These are phyloP conservation scores for Podotricha telesiphe DNA, from an alignment of 2,888 invertebrate genomes.

Conservation along the genomic window DNA sequence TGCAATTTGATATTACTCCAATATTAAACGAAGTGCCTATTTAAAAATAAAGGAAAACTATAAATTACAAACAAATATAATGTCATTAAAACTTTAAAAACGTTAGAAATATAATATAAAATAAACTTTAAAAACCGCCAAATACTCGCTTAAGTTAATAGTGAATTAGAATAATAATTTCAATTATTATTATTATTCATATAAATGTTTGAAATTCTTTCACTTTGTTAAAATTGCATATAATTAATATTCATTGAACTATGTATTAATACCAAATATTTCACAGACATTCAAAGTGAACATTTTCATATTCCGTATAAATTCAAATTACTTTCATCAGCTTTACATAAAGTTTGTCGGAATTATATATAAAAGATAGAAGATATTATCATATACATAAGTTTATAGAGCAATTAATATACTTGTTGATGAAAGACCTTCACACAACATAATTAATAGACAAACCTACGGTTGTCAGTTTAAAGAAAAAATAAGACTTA, in stretches of 20 bases:
- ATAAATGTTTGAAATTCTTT: background rate
- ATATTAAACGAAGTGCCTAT: too few species aligned
- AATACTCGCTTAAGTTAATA: too few species aligned
- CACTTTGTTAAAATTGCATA: background rate
- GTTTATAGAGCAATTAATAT: background rate
- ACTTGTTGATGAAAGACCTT: background rate
- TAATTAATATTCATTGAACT: slow-evolving; percentile 9
- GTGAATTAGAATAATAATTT: too few species aligned
- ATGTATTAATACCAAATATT: background rate
- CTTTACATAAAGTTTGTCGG: background rate
- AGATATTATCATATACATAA: background rate
- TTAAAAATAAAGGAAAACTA: too few species aligned
- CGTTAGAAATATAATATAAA: too few species aligned
- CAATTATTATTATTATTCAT: background rate
- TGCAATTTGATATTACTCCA: too few species aligned
- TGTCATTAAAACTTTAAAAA: too few species aligned
- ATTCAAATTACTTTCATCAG: slow-evolving; percentile 7
- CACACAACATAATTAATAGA: too few species aligned
- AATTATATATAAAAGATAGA: background rate
- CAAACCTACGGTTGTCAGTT: too few species aligned
- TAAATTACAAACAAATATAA: too few species aligned
- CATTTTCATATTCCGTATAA: background rate
- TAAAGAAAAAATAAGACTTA: too few species aligned
- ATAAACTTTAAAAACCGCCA: too few species aligned
- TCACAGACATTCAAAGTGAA: background rate